Evolutionary conservation across 1,140 invertebrate species (phyloP).

Genomic region (Brachystomella parvula): DNA sequence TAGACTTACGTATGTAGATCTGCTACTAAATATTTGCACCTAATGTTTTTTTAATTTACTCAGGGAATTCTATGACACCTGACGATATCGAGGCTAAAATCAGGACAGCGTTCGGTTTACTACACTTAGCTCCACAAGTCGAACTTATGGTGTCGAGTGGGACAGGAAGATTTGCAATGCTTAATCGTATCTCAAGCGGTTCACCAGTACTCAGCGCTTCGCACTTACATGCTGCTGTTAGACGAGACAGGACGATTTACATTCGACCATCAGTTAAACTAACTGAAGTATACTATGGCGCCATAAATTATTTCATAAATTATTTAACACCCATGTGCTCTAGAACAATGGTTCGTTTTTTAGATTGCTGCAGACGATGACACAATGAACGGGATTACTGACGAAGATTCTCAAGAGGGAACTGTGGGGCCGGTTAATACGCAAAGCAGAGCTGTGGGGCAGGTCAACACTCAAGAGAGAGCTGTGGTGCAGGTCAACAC

Average conservation of each 20-base stretch:
- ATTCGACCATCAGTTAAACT: neutral
- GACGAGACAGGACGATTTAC: neutral
- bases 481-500: too few species aligned
- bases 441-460: too few species aligned
- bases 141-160: neutral
- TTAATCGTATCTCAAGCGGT: neutral
- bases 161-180: neutral
- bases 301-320: too few species aligned
- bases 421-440: too few species aligned
- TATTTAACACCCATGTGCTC: too few species aligned
- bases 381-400: too few species aligned
- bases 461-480: too few species aligned
- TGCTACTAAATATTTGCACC: neutral
- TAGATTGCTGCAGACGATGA: too few species aligned
- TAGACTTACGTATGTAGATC: neutral
- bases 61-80: neutral
- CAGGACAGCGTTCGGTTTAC: neutral
- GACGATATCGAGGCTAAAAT: neutral
- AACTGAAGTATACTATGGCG: neutral
- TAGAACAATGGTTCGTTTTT: too few species aligned
- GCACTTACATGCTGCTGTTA: neutral
- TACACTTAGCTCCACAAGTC: neutral
- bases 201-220: neutral
- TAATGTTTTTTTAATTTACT: neutral
- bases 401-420: too few species aligned